These are phyloP conservation scores for Drosophila triauraria DNA, from an alignment of 1,140 invertebrate genomes.

Conservation along the genomic window DNA sequence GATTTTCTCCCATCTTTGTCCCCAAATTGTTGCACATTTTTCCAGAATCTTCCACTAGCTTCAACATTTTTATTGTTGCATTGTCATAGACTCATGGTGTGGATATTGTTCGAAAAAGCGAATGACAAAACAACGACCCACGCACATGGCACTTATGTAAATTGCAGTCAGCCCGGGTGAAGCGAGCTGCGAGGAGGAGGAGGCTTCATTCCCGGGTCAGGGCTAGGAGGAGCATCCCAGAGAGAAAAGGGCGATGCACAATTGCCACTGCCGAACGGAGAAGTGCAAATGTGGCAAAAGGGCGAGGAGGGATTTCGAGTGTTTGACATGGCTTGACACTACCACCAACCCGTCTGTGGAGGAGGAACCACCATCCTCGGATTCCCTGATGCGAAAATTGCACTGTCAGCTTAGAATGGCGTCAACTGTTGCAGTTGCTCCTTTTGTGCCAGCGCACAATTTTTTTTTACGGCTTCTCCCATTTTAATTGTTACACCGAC, in stretches of 20 bases:
- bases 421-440: slow-evolving; percentile 51
- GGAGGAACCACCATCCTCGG: slow-evolving; percentile 5
- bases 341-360: too few relatives aligned
- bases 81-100: slow-evolving; percentile 24
- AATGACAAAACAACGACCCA: slow-evolving; percentile 46
- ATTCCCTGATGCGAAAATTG: slow-evolving; percentile 61
- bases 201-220: slow-evolving; percentile 1
- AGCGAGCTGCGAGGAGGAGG: not conserved
- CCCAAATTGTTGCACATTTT: slow-evolving; percentile 11
- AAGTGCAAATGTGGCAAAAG: slow-evolving; percentile 40
- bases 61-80: slow-evolving; percentile 11
- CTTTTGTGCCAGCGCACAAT: slow-evolving; percentile 18
- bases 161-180: slow-evolving; percentile 37
- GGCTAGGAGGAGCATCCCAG: not conserved
- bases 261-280: slow-evolving; percentile 38
- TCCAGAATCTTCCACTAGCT: slow-evolving; percentile 6
- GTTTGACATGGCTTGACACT: slow-evolving; percentile 20
- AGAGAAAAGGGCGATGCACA: slow-evolving; percentile 7
- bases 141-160: slow-evolving; percentile 57
- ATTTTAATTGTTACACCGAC: slow-evolving; percentile 37
- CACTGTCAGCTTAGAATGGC: slow-evolving; percentile 59
- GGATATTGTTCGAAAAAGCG: slow-evolving; percentile 11
- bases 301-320: slow-evolving; percentile 8
- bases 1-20: too few relatives aligned
- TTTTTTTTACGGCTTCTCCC: slow-evolving; percentile 51